These are phyloP conservation scores for Latrodectus geometricus DNA, from an alignment of 1,140 invertebrate species.

Conservation along the genomic window DNA sequence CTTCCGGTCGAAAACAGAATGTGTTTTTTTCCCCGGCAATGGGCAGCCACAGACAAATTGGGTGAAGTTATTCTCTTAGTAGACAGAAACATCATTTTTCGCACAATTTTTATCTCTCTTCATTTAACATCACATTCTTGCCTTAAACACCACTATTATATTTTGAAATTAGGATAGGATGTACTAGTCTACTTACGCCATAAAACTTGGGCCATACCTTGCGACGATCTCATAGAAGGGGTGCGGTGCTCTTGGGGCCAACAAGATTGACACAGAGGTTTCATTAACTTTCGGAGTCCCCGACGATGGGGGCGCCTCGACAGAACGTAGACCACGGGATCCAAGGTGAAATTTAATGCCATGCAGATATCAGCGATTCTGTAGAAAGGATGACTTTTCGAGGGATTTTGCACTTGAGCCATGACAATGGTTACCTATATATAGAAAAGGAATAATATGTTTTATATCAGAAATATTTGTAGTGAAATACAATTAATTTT, in stretches of 20 bases:
- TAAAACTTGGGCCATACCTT: constrained; percentile 21
- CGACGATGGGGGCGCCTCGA: constrained; percentile 66
- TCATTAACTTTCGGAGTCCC: constrained; percentile 61
- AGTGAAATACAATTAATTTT: too few species aligned
- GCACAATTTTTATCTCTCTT: background rate
- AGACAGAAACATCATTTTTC: background rate
- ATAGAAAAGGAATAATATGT: background rate
- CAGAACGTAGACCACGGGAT: constrained; percentile 83
- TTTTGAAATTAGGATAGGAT: too few species aligned
- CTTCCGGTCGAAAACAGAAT: too few species aligned
- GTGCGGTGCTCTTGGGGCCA: constrained; percentile 16
- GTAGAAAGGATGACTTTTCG: constrained; percentile 69
- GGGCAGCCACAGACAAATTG: too few species aligned
- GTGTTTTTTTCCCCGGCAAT: too few species aligned
- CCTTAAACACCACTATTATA: too few species aligned
- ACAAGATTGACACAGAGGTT: constrained; percentile 63
- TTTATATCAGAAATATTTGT: too few species aligned
- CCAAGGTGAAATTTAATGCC: constrained; percentile 83
- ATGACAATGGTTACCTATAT: constrained; percentile 78
- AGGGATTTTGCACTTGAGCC: constrained; percentile 71
- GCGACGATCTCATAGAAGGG: constrained; percentile 38
- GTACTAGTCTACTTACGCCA: constrained; percentile 30
- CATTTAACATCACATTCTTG: too few species aligned
- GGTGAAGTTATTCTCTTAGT: background rate
- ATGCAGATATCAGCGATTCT: constrained; percentile 79